Conservation (phyloP, 53 echinoderm and acorn worm genomes). For the Luidia sarsii region DNA sequence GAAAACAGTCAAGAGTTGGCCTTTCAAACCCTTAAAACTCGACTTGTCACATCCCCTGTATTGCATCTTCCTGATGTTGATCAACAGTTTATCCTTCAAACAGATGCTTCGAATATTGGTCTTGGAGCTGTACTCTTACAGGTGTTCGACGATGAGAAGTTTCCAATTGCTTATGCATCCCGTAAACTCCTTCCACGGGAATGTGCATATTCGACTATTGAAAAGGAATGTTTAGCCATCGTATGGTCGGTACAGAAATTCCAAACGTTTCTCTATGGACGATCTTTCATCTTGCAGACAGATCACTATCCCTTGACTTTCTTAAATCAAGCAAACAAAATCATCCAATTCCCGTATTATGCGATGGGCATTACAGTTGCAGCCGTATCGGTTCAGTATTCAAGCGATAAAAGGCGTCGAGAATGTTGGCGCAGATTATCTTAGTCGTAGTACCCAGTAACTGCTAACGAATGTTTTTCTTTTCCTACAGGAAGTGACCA, state of each 20-base stretch:
- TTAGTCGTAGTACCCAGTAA: no score
- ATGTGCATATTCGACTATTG: neutral
- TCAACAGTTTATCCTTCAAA: constrained; percentile 14
- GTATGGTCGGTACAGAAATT: constrained; percentile 39
- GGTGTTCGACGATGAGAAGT: neutral
- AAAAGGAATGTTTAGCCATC: neutral
- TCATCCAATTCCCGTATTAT: neutral
- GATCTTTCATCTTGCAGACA: constrained; percentile 20
- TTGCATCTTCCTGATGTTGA: constrained; percentile 49
- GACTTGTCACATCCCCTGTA: constrained; percentile 32
- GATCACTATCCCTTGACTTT: constrained; percentile 37
- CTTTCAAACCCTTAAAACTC: constrained; percentile 42
- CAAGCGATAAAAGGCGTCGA: no score
- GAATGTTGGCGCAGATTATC: no score
- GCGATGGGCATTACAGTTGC: neutral
- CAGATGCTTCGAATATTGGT: constrained; percentile 33
- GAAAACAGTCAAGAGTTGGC: constrained; percentile 42
- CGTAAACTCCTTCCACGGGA: neutral
- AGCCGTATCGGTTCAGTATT: no score
- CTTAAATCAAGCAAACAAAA: neutral
- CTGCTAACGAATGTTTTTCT: no score
- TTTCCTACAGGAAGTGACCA: no score
- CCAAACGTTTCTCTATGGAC: constrained; percentile 24
- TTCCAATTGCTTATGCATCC: neutral
- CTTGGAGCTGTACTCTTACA: constrained; percentile 8